Base-by-base conservation (phyloP, 2,888 invertebrate genomes). In the Lepidocyrtoides sp. region DNA sequence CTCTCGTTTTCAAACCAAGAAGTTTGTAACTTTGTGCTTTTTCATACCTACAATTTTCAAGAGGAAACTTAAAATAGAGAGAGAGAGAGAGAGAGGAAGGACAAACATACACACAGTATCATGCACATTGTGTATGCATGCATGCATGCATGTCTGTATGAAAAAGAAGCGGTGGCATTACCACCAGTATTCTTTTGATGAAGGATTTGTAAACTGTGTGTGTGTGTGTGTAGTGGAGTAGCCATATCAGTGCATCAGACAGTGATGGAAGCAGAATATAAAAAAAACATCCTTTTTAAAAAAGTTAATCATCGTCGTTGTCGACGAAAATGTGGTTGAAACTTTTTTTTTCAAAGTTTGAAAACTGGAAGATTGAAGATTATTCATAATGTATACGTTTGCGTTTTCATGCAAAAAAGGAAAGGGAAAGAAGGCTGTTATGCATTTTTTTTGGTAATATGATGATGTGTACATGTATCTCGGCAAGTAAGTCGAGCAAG, bases 71-170 rank as follows among this genome's bases (percentile, higher is more conserved):
- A 8, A 17, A 3, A 20, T 36, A 2, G 20, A 66, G 66, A 32
- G 20, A 23, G 63, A n/a, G n/a, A 26, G 36, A 17, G 41, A 23
- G 12, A 57, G n/a, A 23, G 32, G 14, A 17, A 69, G 29, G 69
- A 72, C 72, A 72, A 72, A 41, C 72, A 72, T 41, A 72, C 36
- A 41, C 72, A 72, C 72, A 54, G 2, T 20, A 54, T 36, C 3
- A 36, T 36, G 36, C 36, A 4, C 3, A 36, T 36, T 48, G 48
- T n/a, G 48, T 10, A 10, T 10, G 48, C 12, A 17, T 57, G 7
- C 57, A n/a, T 36, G 36, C 36, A 36, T 36, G 36, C 36, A 36
- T 20, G 57, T 4, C 2, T 20, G 57, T 23, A 20, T 57, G 57
- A 3, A 57, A 23, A 57, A 3, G 57, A 2, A 20, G 20, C n/a